phyloP scores from a whole-genome alignment of 2,888 invertebrate genomes.

The Conus canariensis region DNA sequence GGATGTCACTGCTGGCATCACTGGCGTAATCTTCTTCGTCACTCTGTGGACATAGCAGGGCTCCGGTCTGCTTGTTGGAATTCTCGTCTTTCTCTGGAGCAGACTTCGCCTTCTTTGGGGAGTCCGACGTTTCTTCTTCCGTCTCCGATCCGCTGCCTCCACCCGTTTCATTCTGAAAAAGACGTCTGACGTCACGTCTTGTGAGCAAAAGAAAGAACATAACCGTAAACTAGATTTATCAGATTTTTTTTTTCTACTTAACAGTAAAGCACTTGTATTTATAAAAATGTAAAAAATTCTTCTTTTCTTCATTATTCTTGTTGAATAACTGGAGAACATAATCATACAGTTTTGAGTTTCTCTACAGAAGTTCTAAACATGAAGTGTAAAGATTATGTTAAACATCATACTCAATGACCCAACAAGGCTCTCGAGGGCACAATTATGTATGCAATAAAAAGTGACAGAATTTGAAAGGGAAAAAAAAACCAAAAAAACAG shows the following conservation, averaged over 20 bases:
- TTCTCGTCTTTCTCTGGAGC: background rate
- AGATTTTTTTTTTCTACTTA: background rate
- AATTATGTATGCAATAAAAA: too few relatives aligned
- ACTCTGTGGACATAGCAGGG: background rate
- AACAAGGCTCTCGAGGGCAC: too few relatives aligned
- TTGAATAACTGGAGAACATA: too few relatives aligned
- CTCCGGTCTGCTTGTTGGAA: background rate
- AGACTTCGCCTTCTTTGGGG: background rate
- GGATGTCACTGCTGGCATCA: slow-evolving; percentile 67
- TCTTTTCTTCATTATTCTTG: too few relatives aligned
- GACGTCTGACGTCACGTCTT: background rate
- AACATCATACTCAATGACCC: too few relatives aligned
- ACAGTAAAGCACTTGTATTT: background rate
- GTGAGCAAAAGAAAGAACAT: background rate
- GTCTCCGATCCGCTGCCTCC: background rate
- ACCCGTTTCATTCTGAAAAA: slow-evolving; percentile 7
- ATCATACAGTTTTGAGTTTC: too few relatives aligned
- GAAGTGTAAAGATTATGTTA: too few relatives aligned
- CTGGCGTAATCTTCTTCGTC: slow-evolving; percentile 59
- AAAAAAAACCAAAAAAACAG: too few relatives aligned
- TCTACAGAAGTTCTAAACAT: too few relatives aligned
- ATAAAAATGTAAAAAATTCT: background rate
- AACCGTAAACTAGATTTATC: too few relatives aligned
- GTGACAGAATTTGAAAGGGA: too few relatives aligned
- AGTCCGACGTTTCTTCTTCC: background rate